Percentiles rank a stretch among this genome's conserved stretches.
Evolutionary conservation across 2,888 invertebrate species (phyloP).

Genomic region (Polymixis lichenea): DNA sequence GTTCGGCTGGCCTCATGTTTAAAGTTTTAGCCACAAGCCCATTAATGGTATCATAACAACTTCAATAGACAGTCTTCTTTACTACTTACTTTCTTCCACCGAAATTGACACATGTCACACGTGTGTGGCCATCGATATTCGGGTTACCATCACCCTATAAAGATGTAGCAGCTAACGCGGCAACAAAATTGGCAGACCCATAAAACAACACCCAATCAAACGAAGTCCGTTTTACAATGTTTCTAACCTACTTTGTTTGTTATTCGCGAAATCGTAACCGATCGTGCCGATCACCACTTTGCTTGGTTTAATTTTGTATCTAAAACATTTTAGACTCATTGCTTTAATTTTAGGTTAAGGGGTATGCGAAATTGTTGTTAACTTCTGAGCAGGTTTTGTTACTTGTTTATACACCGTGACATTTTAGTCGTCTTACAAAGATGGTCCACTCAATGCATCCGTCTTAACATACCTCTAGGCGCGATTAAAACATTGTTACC

Average conservation of each 20-base stretch:
- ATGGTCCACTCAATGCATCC: too few species aligned
- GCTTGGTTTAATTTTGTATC: slow-evolving; percentile 65
- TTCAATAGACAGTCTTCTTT: not conserved
- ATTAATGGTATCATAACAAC: not conserved
- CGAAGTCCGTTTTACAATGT: slow-evolving; percentile 61
- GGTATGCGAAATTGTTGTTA: slow-evolving; percentile 10
- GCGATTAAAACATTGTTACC: too few species aligned
- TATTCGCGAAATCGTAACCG: slow-evolving; percentile 53
- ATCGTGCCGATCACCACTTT: slow-evolving; percentile 54
- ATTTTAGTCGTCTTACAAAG: too few species aligned
- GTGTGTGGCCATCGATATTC: slow-evolving; percentile 20
- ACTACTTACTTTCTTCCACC: not conserved
- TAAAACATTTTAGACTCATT: slow-evolving; percentile 57
- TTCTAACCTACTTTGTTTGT: slow-evolving; percentile 55
- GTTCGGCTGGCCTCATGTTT: not conserved
- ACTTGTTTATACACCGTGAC: not conserved
- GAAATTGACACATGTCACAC: not conserved
- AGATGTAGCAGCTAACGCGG: slow-evolving; percentile 20
- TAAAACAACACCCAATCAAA: slow-evolving; percentile 50
- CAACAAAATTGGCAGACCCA: slow-evolving; percentile 46
- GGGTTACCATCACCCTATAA: slow-evolving; percentile 16
- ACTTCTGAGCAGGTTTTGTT: not conserved
- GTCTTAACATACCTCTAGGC: too few species aligned
- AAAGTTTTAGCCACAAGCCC: not conserved
- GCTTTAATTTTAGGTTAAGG: slow-evolving; percentile 50